Base-by-base conservation (phyloP, 35 echinoderm and acorn worm species). In the Antedon bifida region DNA sequence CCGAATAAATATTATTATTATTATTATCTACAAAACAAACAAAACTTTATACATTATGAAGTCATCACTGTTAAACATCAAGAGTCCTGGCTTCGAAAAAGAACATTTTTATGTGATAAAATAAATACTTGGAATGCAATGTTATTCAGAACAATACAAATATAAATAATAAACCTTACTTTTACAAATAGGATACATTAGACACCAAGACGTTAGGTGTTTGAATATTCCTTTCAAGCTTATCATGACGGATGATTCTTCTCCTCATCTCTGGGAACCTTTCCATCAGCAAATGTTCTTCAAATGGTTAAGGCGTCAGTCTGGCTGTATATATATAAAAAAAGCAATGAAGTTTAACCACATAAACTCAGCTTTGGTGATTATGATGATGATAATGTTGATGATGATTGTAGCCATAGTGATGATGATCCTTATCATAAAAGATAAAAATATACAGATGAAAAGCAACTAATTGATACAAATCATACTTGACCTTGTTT, bases 401-500 rank as follows among this genome's bases (percentile, higher is more conserved):
- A 89, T 45, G 31, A 56, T 23, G 78, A 13, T 36, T 42, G 4
- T 7, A 42, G 4, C 4, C 14, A 14, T 4, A 42, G 38, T 14
- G 14, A 42, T 42, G 38, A 7, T 7, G 5, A 14, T 76, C 75
- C 75, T 30, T 21, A 8, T 76, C 38, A 42, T 42, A 7, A 14
- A 0, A 9, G 5, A 64, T 36, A 64, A 26, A 51, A 8, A 64
- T 83, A 0, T 42, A 42, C 38, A 7, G 4, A 42, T 42, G 14
- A 42, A 42, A 7, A 42, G 14, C n/a, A n/a, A n/a, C n/a, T n/a
- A n/a, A n/a, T n/a, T 7, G 38, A 42, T 42, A 14, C 14, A 7
- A 84, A 29, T 30, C 51, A 78, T 75, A 94, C 91, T 88, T 94
- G 82, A 88, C 78, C 87, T 90, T 94, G 81, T 88, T 90, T 28